Conservation (phyloP, 2,113 vertebrate species). For the Eptesicus fuscus region DNA sequence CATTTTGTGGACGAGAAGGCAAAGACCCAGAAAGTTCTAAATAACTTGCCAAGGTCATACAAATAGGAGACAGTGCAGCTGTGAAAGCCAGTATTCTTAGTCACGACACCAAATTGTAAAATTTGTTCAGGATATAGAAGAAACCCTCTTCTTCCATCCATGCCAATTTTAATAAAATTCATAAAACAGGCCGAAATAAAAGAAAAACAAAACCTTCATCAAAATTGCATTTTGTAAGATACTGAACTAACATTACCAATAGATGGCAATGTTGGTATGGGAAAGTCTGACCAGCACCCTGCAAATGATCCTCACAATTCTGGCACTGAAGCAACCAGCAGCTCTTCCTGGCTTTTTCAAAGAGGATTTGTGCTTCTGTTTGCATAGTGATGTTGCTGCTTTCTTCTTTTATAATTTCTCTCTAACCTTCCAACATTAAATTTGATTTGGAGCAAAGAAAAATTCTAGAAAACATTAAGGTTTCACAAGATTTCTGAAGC, state of each 20-base stretch:
- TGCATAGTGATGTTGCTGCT: not conserved
- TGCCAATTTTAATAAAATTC: not conserved
- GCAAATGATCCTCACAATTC: not conserved
- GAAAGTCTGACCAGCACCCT: not conserved
- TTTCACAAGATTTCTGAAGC: not conserved
- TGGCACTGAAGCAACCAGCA: accelerated
- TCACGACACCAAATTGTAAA: not conserved
- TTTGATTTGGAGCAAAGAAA: not conserved
- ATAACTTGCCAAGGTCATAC: not conserved
- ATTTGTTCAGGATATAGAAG: not conserved
- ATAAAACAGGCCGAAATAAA: not conserved
- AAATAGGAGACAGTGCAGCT: not conserved
- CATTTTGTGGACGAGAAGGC: not conserved
- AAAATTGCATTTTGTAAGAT: not conserved
- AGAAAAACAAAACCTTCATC: not conserved
- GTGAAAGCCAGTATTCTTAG: not conserved
- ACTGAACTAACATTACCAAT: not conserved
- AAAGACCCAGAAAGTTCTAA: not conserved
- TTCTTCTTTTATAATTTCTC: not conserved
- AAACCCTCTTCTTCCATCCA: not conserved
- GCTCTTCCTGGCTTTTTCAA: not conserved
- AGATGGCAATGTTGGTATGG: slow-evolving; percentile 42
- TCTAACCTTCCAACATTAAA: not conserved
- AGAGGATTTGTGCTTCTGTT: not conserved
- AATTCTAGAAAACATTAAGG: not conserved